Evolutionary conservation across 2,797 vertebrate genomes (phyloP).

Genomic region (Brotula barbata): DNA sequence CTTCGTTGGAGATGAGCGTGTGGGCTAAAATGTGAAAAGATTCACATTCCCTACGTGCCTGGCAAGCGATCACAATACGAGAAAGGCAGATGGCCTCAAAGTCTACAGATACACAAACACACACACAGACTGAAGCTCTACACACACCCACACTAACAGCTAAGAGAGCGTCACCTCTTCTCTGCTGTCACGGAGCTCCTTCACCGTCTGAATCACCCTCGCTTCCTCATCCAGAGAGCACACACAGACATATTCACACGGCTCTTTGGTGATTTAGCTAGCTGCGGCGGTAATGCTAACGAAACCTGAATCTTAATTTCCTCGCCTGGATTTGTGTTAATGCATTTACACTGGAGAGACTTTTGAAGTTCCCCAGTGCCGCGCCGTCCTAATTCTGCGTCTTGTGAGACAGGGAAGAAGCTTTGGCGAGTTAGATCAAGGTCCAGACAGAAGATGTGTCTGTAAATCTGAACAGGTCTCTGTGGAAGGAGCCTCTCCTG

Average conservation of each 20-base stretch:
- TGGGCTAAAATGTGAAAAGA: conserved; percentile 16
- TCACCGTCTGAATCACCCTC: conserved; percentile 44
- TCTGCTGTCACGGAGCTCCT: conserved; percentile 43
- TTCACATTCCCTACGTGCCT: conserved; percentile 27
- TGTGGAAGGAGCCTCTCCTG: conserved; percentile 54
- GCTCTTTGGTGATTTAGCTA: conserved; percentile 29
- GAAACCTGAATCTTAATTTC: conserved; percentile 27
- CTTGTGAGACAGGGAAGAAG: conserved; percentile 22
- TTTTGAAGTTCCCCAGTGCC: neutral
- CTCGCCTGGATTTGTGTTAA: conserved; percentile 32
- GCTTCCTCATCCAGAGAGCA: conserved; percentile 58
- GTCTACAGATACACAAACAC: conserved; percentile 27
- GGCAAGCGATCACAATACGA: conserved; percentile 44
- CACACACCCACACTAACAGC: conserved; percentile 40
- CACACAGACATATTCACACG: conserved; percentile 41
- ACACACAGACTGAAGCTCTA: conserved; percentile 28
- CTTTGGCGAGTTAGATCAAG: conserved; percentile 62
- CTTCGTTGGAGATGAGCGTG: conserved; percentile 26
- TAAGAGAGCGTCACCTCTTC: conserved; percentile 50
- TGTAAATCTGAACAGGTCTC: conserved; percentile 64
- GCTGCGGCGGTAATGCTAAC: conserved; percentile 33
- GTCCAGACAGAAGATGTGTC: conserved; percentile 60
- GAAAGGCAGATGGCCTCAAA: conserved; percentile 34
- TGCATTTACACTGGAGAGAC: conserved; percentile 11
- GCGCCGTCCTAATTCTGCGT: conserved; percentile 37